Conservation (phyloP, 1,140 invertebrate genomes). For the Drosophila simulans region DNA sequence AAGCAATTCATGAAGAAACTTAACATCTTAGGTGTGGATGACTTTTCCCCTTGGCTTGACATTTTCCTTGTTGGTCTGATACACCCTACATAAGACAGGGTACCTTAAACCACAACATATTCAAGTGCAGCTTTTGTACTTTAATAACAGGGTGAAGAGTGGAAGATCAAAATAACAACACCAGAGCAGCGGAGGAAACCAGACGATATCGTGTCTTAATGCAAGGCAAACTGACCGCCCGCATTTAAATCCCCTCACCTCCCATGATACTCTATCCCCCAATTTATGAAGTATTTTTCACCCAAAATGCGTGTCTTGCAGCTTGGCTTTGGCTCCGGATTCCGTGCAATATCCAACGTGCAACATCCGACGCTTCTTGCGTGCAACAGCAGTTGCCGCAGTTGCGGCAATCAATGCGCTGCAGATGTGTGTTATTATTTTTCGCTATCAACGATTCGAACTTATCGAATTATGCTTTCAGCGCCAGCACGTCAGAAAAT, state of each 20-base stretch:
- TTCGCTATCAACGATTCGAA: slow-evolving; percentile 58
- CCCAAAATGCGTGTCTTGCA: slow-evolving; percentile 73
- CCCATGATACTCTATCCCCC: background rate
- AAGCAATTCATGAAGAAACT: no score
- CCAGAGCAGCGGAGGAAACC: slow-evolving; percentile 34
- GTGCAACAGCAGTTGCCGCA: slow-evolving; percentile 13
- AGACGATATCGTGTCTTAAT: slow-evolving; percentile 69
- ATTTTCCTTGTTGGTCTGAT: background rate
- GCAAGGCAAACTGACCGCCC: slow-evolving; percentile 64
- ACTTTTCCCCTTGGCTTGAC: background rate
- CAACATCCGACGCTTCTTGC: slow-evolving; percentile 38
- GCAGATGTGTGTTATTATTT: slow-evolving; percentile 60
- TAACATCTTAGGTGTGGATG: background rate
- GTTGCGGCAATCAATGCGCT: slow-evolving; percentile 52
- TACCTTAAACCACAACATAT: slow-evolving; percentile 46
- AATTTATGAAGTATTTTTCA: slow-evolving; percentile 47
- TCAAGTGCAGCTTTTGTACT: slow-evolving; percentile 68
- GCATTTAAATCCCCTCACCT: slow-evolving; percentile 33
- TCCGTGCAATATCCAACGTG: slow-evolving; percentile 50
- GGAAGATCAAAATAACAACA: slow-evolving; percentile 34
- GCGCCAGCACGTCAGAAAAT: slow-evolving; percentile 44
- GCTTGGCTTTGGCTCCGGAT: slow-evolving; percentile 21
- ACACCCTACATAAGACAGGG: background rate
- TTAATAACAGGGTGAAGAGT: slow-evolving; percentile 63
- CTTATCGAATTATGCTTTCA: slow-evolving; percentile 73